Conservation (phyloP, 2,113 vertebrate species). For the Periophthalmodon schlosseri region DNA sequence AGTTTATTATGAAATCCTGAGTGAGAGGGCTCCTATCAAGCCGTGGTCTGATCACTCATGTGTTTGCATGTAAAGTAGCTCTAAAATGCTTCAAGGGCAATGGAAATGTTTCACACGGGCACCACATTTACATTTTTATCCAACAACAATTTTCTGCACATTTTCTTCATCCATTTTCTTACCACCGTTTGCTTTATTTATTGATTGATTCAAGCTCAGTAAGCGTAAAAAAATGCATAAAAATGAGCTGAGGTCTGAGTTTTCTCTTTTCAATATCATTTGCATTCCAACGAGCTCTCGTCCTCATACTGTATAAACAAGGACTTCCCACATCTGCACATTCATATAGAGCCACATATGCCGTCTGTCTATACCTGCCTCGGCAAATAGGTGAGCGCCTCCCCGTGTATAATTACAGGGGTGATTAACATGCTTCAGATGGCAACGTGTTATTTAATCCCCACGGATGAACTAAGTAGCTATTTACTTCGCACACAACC, state of each 20-base stretch:
- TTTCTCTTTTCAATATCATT: slow-evolving; percentile 72
- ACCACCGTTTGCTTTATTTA: slow-evolving; percentile 51
- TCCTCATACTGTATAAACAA: slow-evolving; percentile 20
- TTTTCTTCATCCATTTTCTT: slow-evolving; percentile 14
- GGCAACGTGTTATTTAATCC: slow-evolving; percentile 4
- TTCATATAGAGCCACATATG: slow-evolving; percentile 28
- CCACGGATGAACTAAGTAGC: background rate
- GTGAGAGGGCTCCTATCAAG: slow-evolving; percentile 41
- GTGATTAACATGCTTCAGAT: slow-evolving; percentile 14
- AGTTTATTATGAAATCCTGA: slow-evolving; percentile 44
- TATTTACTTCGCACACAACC: background rate
- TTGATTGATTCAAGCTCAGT: slow-evolving; percentile 59
- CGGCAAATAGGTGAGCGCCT: slow-evolving; percentile 8
- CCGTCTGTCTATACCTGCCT: slow-evolving; percentile 7
- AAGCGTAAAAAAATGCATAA: slow-evolving; percentile 41
- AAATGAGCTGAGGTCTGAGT: slow-evolving; percentile 67
- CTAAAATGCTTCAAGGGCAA: slow-evolving; percentile 54
- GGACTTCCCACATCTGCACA: slow-evolving; percentile 50
- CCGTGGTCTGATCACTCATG: slow-evolving; percentile 60
- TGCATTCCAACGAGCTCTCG: slow-evolving; percentile 52
- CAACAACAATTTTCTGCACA: slow-evolving; percentile 45
- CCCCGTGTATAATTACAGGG: background rate
- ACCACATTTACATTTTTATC: slow-evolving; percentile 68
- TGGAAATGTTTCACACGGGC: slow-evolving; percentile 47
- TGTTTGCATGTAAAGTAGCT: slow-evolving; percentile 67